Base-by-base conservation (phyloP, 2,797 vertebrate genomes). In the Synaphobranchus kaupii region DNA sequence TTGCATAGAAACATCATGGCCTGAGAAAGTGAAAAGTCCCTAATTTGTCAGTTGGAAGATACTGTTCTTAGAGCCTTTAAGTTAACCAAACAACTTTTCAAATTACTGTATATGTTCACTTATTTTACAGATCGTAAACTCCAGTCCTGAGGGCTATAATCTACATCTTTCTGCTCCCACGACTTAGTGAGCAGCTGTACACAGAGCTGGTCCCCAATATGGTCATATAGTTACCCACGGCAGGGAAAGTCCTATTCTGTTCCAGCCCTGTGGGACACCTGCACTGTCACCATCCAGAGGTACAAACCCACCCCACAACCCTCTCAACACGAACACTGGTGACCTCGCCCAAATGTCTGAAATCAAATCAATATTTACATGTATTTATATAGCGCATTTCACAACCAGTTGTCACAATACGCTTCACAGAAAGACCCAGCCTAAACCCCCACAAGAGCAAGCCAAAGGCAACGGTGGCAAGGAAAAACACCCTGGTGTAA, bases 141-240 rank as follows among this genome's bases (percentile, higher is more conserved):
- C 17, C 56, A 0, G 56, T 15, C 56, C 56, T 58, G 15, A 58
- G 56, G 56, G 56, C 63, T 68, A 1, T 28, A 68, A n/a, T 68
- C 0, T 68, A n/a, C 63, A n/a, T n/a, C 25, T 68, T n/a, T n/a
- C 63, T 68, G 63, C 63, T 28, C 63, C n/a, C 25, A 68, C n/a
- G 28, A 17, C 63, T 6, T 68, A 25, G 63, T n/a, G 28, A 28
- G 13, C 63, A 68, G 63, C 15, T n/a, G 25, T 3, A 68, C 12
- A 10, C 63, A 68, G 63, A 68, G 63, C n/a, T 84, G 93, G 39
- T 86, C 85, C 47, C 91, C 93, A 85, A 94, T 34, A 39, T 92
- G 88, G 87, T 89, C 91, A 88, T 94, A 92, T 28, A 95, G 85
- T 91, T 92, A 94, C 31, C 91, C 91, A 90, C 92, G 94, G n/a